These are phyloP conservation scores for Drosophila bocqueti DNA, from an alignment of 1,140 invertebrate genomes.

Conservation along the genomic window DNA sequence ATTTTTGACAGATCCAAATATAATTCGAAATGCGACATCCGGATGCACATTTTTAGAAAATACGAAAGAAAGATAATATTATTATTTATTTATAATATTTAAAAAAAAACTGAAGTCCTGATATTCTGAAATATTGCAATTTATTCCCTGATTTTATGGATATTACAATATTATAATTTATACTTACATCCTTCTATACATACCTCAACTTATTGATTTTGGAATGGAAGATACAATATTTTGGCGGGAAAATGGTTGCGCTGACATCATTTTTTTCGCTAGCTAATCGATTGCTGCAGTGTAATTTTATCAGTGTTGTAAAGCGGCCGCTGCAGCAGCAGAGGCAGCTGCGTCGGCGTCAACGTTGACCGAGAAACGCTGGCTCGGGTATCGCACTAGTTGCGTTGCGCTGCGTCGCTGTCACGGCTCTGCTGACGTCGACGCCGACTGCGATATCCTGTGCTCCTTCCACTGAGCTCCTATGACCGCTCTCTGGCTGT, in stretches of 20 bases:
- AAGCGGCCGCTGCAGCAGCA: conserved; percentile 7
- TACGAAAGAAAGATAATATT: too few species aligned
- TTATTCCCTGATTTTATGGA: too few species aligned
- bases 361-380: conserved; percentile 16
- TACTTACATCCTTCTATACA: background rate
- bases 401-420: conserved; percentile 24
- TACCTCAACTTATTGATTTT: background rate
- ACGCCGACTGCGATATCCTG: conserved; percentile 23
- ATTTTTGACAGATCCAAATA: background rate
- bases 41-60: background rate
- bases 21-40: background rate
- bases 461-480: conserved; percentile 24
- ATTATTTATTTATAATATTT: too few species aligned
- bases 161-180: background rate
- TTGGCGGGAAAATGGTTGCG: conserved; percentile 2
- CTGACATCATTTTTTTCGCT: conserved; percentile 21
- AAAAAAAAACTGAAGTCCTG: too few species aligned
- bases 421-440: conserved; percentile 1
- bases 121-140: background rate
- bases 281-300: conserved; percentile 17
- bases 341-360: background rate
- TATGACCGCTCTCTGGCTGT: background rate
- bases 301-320: conserved; percentile 17
- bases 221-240: background rate
- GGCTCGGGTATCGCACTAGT: conserved; percentile 24